phyloP scores from a whole-genome alignment of 2,797 vertebrate genomes.

The Eulemur albifrons region DNA sequence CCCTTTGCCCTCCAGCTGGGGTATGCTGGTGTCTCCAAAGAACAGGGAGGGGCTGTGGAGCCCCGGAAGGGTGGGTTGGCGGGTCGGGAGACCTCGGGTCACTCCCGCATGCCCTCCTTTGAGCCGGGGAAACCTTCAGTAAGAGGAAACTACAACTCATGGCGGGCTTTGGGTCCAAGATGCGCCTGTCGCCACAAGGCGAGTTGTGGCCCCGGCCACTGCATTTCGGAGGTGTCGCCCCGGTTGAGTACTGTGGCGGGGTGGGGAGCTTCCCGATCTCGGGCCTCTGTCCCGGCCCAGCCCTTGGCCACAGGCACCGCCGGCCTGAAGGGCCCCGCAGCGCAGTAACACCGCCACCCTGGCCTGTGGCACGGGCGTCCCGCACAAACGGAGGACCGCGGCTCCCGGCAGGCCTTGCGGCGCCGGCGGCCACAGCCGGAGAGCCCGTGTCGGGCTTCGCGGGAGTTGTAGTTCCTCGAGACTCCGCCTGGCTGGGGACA shows the following conservation, averaged over 20 bases:
- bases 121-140: background rate
- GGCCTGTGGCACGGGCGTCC: background rate
- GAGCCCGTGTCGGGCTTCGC: background rate
- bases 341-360: fast-evolving
- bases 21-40: background rate
- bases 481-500: fast-evolving
- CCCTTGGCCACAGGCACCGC: slow-evolving; percentile 83
- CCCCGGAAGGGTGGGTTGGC: background rate
- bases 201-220: fast-evolving
- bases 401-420: fast-evolving
- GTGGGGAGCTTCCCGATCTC: fast-evolving
- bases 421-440: fast-evolving
- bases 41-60: background rate
- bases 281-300: fast-evolving
- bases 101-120: fast-evolving
- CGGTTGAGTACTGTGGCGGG: background rate
- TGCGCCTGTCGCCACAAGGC: fast-evolving
- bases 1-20: background rate
- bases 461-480: background rate
- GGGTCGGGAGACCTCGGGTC: background rate
- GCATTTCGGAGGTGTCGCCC: fast-evolving
- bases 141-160: background rate
- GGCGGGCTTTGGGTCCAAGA: background rate
- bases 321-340: fast-evolving
- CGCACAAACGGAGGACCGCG: background rate